Evolutionary conservation across 2,797 vertebrate species (phyloP).

Genomic region (Enteromius unitaeniatus): DNA sequence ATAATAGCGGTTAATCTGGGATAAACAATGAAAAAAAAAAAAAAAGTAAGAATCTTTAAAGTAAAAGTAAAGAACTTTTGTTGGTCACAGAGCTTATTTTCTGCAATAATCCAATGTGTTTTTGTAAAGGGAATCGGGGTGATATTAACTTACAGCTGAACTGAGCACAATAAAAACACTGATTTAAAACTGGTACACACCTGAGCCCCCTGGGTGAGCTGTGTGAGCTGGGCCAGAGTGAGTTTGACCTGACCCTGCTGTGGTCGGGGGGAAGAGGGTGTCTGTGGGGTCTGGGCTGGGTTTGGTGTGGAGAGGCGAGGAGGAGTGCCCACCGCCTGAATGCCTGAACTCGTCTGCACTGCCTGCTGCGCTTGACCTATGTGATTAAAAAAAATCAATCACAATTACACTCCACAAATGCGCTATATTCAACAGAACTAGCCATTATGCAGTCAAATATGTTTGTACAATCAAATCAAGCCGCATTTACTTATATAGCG

Average conservation of each 20-base stretch:
- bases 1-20: background rate
- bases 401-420: background rate
- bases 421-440: background rate
- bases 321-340: conserved; percentile 74
- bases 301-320: conserved; percentile 69
- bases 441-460: background rate
- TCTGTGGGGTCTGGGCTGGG: conserved; percentile 62
- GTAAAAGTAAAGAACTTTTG: too few relatives aligned
- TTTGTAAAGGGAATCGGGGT: background rate
- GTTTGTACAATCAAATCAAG: background rate
- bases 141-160: background rate
- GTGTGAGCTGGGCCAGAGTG: conserved; percentile 95
- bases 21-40: background rate
- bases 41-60: background rate
- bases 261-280: conserved; percentile 76
- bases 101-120: background rate
- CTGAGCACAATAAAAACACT: background rate
- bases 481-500: background rate
- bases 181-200: conserved; percentile 66
- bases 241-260: conserved; percentile 98
- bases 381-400: background rate
- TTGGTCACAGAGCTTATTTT: background rate
- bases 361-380: conserved; percentile 71
- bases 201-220: conserved; percentile 93
- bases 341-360: conserved; percentile 74